Conservation (phyloP, 2,113 vertebrate genomes). For the Tiliqua scincoides region DNA sequence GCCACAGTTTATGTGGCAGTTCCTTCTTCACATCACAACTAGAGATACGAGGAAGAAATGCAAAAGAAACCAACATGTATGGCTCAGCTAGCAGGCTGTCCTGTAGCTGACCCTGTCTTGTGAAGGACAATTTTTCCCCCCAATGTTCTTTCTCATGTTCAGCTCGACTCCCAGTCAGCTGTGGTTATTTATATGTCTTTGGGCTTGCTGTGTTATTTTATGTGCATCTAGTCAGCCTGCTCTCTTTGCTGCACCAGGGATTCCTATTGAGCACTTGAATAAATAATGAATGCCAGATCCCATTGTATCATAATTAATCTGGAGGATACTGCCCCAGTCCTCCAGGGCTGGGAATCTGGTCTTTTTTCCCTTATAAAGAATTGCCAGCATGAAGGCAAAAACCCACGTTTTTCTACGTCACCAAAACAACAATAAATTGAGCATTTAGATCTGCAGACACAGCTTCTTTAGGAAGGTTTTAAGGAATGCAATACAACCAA, state of each 20-base stretch:
- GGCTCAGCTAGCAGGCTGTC: not conserved
- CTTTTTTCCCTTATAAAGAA: slow-evolving; percentile 35
- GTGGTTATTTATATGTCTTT: rapidly evolving
- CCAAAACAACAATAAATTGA: not conserved
- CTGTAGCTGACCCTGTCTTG: rapidly evolving
- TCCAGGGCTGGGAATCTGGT: slow-evolving; percentile 5
- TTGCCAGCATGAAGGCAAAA: slow-evolving; percentile 17
- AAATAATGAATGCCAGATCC: slow-evolving; percentile 46
- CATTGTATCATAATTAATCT: slow-evolving; percentile 61
- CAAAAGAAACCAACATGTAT: not conserved
- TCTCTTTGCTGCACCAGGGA: not conserved
- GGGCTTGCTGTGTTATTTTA: not conserved
- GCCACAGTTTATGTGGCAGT: too few relatives aligned
- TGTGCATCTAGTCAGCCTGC: not conserved
- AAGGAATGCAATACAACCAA: not conserved
- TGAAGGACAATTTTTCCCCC: not conserved
- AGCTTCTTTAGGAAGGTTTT: not conserved
- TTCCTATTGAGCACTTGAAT: slow-evolving; percentile 34
- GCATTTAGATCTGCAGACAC: not conserved
- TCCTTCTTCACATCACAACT: not conserved
- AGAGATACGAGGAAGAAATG: not conserved
- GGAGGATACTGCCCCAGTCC: slow-evolving; percentile 34
- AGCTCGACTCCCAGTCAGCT: rapidly evolving
- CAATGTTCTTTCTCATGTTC: not conserved
- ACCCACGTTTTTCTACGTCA: not conserved